Evolutionary conservation across 2,797 vertebrate genomes (phyloP), one percentile per base, ranked within the genome.

Genomic region (Microctenopoma stevenorrisi): DNA sequence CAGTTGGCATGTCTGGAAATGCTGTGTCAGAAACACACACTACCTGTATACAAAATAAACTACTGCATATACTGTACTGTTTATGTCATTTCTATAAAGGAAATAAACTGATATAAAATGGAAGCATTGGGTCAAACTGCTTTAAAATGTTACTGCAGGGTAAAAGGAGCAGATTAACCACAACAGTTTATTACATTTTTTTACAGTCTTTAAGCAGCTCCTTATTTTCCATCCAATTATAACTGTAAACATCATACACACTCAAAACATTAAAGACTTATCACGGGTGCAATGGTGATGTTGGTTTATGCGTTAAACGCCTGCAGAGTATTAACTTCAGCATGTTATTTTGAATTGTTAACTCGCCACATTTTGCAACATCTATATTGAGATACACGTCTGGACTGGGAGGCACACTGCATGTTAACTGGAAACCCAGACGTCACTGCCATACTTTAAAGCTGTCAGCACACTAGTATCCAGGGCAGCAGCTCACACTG

Each of bases 341-440:
- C 3, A 42, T 42, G 4, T 63, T 55, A 5, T 50, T 71, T 50
- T 74, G 42, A 82, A 66, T 63, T 55, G 49, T 52, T 57, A 52
- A 40, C 44, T 68, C 7, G 43, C 42, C 64, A 58, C 55, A 61
- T 70, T n/a, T 72, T 64, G 68, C 48, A 64, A 68, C 37, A 63
- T 88, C 81, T 86, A 75, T 86, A 87, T 82, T 85, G 75, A 84
- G 80, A 79, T 64, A 74, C 77, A 85, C 15, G 75, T 88, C 72
- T 84, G 74, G 55, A 82, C 62, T 63, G 76, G 63, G 82, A 53
- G 64, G 72, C 74, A n/a, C 72, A 88, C 83, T 87, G 68, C 54
- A 44, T 65, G 89, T 35, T 92, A 93, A 93, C 90, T 81, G 72
- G 84, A 92, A 76, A 91, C 89, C 88, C 73, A 93, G 93, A 92